Evolutionary conservation across 2,797 vertebrate species (phyloP), one percentile per base, ranked within the genome.

Genomic region (Moxostoma hubbsi): DNA sequence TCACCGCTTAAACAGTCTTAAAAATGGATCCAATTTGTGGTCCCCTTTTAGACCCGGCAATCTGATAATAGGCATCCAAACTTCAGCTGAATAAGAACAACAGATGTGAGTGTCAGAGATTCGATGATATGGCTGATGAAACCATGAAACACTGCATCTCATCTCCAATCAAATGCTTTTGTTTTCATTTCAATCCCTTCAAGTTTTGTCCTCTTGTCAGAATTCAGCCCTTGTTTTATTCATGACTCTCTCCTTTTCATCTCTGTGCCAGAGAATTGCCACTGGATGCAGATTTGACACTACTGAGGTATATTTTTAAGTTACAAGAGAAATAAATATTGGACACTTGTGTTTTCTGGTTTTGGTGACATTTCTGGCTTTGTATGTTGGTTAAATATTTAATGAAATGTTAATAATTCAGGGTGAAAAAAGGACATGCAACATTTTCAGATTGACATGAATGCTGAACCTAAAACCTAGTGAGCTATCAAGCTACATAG

Each of bases 141-240:
- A 66, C 72, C 58, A 15, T 81, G 79, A 79, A 75, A 80, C 75
- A 70, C 67, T 55, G 5, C 8, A 46, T 81, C 81, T 81, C 8
- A 51, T 75, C 78, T 83, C 63, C 75, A 69, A 82, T 87, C 81
- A 83, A 84, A 82, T 18, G 7, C 79, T 18, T 54, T 71, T 69
- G 66, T 80, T 64, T 77, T 73, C 77, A 73, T 65, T 76, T 43
- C 81, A 49, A 78, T 83, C 75, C 79, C 58, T 51, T 63, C 70
- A 65, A 24, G 61, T 18, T 77, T 81, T 80, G 77, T 73, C 78
- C 81, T 24, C 49, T 50, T 68, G 79, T 85, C 78, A 84, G 51
- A 72, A 68, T 79, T 85, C 65, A 11, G 59, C 5, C 58, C 68
- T 73, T 82, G 77, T 63, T 68, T 82, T 79, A 82, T 87, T 85